Evolutionary conservation across 2,113 vertebrate genomes (phyloP), one percentile per base, ranked within the genome.

Genomic region (Ceyx cyanopectus): DNA sequence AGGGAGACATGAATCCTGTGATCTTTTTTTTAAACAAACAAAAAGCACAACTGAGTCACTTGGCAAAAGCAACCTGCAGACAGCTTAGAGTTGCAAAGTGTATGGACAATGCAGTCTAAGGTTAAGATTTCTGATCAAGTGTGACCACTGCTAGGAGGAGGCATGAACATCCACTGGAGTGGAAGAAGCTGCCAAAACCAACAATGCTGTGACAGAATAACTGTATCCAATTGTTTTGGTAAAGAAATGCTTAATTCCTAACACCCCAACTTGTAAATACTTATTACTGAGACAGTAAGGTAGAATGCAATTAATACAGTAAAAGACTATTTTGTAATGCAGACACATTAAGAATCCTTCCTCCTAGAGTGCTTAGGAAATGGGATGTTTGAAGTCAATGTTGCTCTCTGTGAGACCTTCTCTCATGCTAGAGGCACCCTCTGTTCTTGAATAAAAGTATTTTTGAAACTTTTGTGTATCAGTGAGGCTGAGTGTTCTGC

Each of bases 401-500:
- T 62, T 74, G 19, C 37, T 14, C 48, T 22, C 29, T 72, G 21
- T 57, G 76, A 50, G 58, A 50, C 10, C 45, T 68, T 3, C 23
- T n/a, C 0, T 48, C 2, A 3, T 37, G 9, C 4, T n/a, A 26
- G 7, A 68, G 21, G 15, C 11, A 27, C 15, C 10, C 5, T 45
- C n/a, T 4, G 6, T 58, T 72, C 37, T 50, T 54, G 32, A 73
- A 68, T 82, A 30, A 48, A 79, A 79, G n/a, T 7, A 21, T 75
- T 85, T 53, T 19, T 79, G 62, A 75, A 70, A 43, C 6, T 10
- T 6, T 45, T 67, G 17, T 22, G 6, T 0, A 1, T 54, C 11
- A 13, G 7, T 72, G 43, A 63, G 45, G 16, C 40, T 30, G 29
- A 30, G 13, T 54, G 9, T 80, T 17, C 32, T 77, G 32, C 23